Base-by-base conservation (phyloP, 2,113 vertebrate genomes). In the Penelope pileata region DNA sequence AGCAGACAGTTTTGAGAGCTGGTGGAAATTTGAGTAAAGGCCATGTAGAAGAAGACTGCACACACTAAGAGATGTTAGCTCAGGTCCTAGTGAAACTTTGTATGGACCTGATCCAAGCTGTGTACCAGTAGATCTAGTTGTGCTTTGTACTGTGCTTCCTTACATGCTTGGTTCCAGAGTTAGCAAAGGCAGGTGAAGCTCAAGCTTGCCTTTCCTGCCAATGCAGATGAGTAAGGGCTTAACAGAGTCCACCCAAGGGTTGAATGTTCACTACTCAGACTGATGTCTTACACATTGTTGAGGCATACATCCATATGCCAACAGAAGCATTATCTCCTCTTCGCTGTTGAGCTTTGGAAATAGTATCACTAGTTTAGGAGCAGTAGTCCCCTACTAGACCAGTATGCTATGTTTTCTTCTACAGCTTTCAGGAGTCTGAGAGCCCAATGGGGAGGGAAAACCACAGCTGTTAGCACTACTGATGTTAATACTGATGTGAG, bases 281-380 rank as follows among this genome's bases (percentile, higher is more conserved):
- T n/a, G n/a, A n/a, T n/a, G n/a, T n/a, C n/a, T n/a, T n/a, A n/a
- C n/a, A n/a, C n/a, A n/a, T n/a, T n/a, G n/a, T n/a, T n/a, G n/a
- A 54, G 29, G 23, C 51, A 34, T 45, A 6, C 2, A 0, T 51
- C 63, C 50, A 7, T 34, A 22, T 0, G 1, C 38, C 48, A 67
- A 6, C 47, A 2, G 23, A 54, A 67, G 54, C 22, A 29, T 12
- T 53, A n/a, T 45, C 23, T 43, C 69, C 17, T 81, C 18, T 66
- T 23, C 34, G 29, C 74, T 54, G 27, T 91, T 70, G 19, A 78
- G 22, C 56, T 56, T 81, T 59, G n/a, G 17, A 84, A 86, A 63
- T 18, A 8, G 5, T 54, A 59, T 38, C 14, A 1, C 51, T 83
- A 66, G 70, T 81, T 84, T 81, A 38, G 73, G 47, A 83, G 45